A percentile compares a stretch with the other conserved stretches of the same genome.
phyloP scores from a whole-genome alignment of 2,888 invertebrate genomes.

The Stomorhina lunata region DNA sequence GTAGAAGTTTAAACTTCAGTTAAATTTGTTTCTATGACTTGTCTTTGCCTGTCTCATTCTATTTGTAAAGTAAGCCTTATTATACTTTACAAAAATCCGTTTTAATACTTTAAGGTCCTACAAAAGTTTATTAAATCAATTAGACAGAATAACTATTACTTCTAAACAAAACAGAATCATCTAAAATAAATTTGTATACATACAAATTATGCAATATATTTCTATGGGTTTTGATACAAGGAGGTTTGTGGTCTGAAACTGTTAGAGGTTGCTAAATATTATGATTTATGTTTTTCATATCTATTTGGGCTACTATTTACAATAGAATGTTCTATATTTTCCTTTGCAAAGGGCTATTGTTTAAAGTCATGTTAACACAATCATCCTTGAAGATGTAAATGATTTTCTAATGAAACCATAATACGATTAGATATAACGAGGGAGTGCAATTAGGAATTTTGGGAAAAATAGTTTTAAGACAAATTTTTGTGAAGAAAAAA shows the following conservation, averaged over 20 bases:
- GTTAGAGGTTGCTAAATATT: neutral
- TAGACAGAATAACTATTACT: neutral
- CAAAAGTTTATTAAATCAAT: neutral
- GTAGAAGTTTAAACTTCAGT: no score
- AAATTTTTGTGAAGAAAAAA: no score
- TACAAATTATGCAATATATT: neutral
- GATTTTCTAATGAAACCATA: slow-evolving; percentile 45
- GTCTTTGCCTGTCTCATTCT: no score
- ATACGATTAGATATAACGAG: slow-evolving; percentile 13
- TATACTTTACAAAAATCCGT: no score
- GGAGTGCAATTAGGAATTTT: neutral
- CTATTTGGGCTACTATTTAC: neutral
- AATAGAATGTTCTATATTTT: no score
- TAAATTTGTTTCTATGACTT: no score
- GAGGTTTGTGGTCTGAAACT: neutral
- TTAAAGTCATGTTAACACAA: slow-evolving; percentile 36
- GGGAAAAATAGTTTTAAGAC: no score
- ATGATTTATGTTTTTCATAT: slow-evolving; percentile 17
- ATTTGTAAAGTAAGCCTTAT: no score
- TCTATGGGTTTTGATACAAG: neutral
- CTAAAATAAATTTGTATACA: neutral
- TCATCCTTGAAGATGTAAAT: slow-evolving; percentile 38
- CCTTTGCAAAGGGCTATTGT: neutral
- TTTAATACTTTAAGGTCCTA: neutral
- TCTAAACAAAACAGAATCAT: neutral